phyloP scores from a whole-genome alignment of 2,797 vertebrate genomes.

The Otolemur crassicaudatus region DNA sequence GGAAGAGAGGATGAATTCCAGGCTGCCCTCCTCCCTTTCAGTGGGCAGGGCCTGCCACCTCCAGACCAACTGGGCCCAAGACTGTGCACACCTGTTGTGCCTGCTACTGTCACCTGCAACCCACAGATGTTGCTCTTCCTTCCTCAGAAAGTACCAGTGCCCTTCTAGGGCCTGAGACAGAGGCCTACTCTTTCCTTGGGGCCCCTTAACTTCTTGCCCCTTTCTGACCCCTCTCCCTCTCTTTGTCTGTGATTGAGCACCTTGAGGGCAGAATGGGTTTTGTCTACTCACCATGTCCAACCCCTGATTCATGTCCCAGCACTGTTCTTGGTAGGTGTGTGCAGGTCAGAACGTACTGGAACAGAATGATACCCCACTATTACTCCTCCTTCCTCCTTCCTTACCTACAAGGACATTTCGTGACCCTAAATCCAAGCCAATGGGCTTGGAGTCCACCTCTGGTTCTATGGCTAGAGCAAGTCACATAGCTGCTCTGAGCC shows the following conservation, averaged over 20 bases:
- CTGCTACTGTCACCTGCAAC: not conserved
- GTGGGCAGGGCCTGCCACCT: not conserved
- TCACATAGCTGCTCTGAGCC: not conserved
- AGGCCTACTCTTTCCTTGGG: not conserved
- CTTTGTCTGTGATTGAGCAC: not conserved
- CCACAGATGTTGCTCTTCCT: not conserved
- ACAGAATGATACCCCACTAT: too few species aligned
- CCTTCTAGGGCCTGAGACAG: not conserved
- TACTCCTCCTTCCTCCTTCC: not conserved
- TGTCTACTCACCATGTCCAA: too few species aligned
- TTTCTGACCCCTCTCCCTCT: not conserved
- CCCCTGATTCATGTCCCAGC: not conserved
- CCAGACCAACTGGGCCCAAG: not conserved
- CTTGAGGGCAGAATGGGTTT: not conserved
- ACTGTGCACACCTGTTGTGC: not conserved
- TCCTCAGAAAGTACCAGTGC: not conserved
- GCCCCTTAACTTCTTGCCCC: too few species aligned
- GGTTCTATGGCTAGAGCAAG: not conserved
- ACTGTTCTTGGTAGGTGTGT: rapidly evolving
- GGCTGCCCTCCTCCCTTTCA: not conserved
- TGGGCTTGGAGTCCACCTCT: not conserved
- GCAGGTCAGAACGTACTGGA: not conserved
- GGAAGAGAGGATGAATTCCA: not conserved
- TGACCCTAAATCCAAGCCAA: not conserved
- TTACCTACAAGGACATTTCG: not conserved